Evolutionary conservation across 1,140 invertebrate genomes (phyloP), one percentile per base, ranked within the genome.

Genomic region (Trigoniulus corallinus): DNA sequence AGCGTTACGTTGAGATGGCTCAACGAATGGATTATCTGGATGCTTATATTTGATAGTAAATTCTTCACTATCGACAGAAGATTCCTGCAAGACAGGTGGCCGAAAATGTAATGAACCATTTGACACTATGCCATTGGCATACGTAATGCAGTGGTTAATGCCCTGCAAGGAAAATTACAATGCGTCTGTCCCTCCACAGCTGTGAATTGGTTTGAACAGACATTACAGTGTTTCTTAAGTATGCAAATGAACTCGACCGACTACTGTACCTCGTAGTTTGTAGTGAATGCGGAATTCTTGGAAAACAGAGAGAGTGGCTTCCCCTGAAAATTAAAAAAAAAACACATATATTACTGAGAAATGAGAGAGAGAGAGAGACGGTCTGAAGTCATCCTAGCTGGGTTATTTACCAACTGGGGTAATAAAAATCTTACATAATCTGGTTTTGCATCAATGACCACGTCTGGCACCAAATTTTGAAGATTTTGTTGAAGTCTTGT

Each of bases 1-100:
- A 40, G 83, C 82, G 66, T 87, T 84, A 62, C 80, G 82, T 64
- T 87, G 85, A 48, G 79, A 78, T 56, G 79, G 80, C 68, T 89
- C 84, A 60, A 89, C 83, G 67, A 91, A 91, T 58, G 87, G 85
- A 76, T 91, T 91, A 72, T 89, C 86, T 58, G 78, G 75, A 62
- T 84, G 80, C 70, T 91, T 92, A 52, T 81, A 72, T 75, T 89
- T 91, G 47, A 80, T 77, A 57, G 80, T 72, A 62, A 81, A 76
- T 62, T 86, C 83, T 48, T 84, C 84, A 55, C 77, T 76, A 61
- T 83, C 81, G 44, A 76, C 73, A 52, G 73, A 73, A 57, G 72
- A 69, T 57, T 81, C 80, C 80, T 82, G 67, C 7, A 54, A 65
- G 55, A 15, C 7, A n/a, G n/a, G n/a, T n/a, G n/a, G n/a, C n/a